Conservation (phyloP, 2,888 invertebrate genomes). For the Opisthograptis luteolata region DNA sequence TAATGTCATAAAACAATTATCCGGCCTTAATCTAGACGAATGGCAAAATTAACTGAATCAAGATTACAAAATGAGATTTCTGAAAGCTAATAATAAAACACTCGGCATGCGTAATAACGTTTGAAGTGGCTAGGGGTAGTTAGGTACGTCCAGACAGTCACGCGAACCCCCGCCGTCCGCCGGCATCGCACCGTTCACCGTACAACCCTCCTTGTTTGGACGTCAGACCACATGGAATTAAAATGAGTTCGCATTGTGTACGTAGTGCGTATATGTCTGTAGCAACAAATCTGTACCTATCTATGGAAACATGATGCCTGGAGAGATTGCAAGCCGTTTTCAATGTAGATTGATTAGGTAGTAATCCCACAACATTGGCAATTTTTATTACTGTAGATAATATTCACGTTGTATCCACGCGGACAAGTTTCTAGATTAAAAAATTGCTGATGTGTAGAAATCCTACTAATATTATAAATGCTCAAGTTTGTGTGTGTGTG, state of each 20-base stretch:
- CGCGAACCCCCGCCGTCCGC: conserved; percentile 12
- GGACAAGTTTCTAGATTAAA: too few species aligned
- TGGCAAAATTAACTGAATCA: conserved; percentile 18
- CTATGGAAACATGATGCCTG: conserved; percentile 24
- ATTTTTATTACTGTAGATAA: too few species aligned
- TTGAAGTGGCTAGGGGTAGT: conserved; percentile 17
- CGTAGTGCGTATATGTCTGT: conserved; percentile 23
- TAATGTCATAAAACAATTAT: conserved; percentile 23
- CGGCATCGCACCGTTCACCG: not conserved
- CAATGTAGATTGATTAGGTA: not conserved
- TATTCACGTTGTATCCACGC: too few species aligned
- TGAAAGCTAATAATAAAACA: conserved; percentile 24
- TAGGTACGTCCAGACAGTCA: conserved; percentile 17
- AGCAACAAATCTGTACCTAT: conserved; percentile 29
- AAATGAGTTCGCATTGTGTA: conserved; percentile 33
- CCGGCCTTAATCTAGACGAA: conserved; percentile 16
- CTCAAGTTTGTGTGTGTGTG: too few species aligned
- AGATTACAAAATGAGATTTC: conserved; percentile 25
- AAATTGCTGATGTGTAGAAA: too few species aligned
- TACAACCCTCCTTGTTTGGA: conserved; percentile 29
- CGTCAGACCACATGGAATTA: conserved; percentile 32
- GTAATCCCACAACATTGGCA: too few species aligned
- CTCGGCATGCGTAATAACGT: conserved; percentile 19
- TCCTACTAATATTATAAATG: too few species aligned
- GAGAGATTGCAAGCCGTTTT: not conserved